Evolutionary conservation across 2,797 vertebrate species (phyloP).

Genomic region (Diplodus sargus): DNA sequence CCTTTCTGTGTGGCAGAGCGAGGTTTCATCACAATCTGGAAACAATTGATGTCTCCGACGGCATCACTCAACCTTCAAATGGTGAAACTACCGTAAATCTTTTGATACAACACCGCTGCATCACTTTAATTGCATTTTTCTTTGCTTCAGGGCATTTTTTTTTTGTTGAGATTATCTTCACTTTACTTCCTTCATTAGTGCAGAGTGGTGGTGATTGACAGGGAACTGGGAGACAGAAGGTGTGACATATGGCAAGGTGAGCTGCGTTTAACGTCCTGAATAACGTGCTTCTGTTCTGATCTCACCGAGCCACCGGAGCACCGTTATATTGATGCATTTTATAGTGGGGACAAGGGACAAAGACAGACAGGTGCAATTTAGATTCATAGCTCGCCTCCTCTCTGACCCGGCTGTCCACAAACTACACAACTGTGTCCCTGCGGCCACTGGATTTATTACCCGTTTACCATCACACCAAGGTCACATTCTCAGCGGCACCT

Average conservation of each 20-base stretch:
- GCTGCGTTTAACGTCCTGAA: conserved; percentile 35
- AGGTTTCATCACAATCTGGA: conserved; percentile 15
- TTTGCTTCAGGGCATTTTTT: conserved; percentile 19
- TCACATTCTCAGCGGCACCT: conserved; percentile 65
- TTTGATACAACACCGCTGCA: conserved; percentile 1
- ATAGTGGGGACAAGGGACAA: conserved; percentile 30
- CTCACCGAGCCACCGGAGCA: conserved; percentile 17
- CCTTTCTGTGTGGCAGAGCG: conserved; percentile 17
- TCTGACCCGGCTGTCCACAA: conserved; percentile 68
- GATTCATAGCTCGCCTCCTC: conserved; percentile 71
- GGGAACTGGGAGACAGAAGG: conserved; percentile 21
- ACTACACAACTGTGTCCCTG: conserved; percentile 60
- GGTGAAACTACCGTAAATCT: background rate
- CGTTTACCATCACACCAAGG: conserved; percentile 76
- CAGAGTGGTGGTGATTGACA: conserved; percentile 50
- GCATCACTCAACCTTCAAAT: background rate
- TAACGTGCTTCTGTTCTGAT: conserved; percentile 40
- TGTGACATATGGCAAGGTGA: conserved; percentile 49
- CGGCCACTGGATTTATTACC: conserved; percentile 75
- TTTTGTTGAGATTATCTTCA: conserved; percentile 20
- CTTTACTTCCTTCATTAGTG: conserved; percentile 38
- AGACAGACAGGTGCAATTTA: conserved; percentile 66
- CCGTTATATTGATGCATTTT: conserved; percentile 62
- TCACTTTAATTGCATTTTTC: conserved; percentile 19
- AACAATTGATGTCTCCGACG: background rate